These are phyloP conservation scores for Labeo catla DNA, from an alignment of 2,113 vertebrate genomes.

Conservation along the genomic window DNA sequence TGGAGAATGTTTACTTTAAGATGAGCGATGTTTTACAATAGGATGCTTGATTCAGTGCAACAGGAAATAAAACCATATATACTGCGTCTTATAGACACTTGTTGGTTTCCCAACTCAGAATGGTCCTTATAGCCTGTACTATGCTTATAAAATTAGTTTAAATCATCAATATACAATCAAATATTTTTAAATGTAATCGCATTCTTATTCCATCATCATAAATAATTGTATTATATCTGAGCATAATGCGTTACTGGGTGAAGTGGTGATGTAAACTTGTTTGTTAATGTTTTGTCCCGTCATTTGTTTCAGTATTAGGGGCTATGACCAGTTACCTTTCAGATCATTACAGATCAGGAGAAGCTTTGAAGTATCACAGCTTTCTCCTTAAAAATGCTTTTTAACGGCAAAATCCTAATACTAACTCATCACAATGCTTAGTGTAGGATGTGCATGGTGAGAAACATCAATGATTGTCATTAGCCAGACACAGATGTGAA, in stretches of 20 bases:
- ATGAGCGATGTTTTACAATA: not conserved
- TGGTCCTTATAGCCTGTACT: not conserved
- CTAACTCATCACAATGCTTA: not conserved
- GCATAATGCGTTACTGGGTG: not conserved
- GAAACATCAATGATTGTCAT: not conserved
- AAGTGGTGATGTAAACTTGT: not conserved
- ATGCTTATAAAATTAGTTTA: not conserved
- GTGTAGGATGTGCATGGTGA: not conserved
- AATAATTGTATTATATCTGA: not conserved
- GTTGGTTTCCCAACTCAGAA: not conserved
- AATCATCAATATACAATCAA: conserved; percentile 2
- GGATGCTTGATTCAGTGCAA: not conserved
- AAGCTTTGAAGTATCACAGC: not conserved
- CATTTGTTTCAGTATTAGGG: not conserved
- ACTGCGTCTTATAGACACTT: not conserved
- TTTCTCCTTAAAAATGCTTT: not conserved
- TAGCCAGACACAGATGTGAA: not conserved
- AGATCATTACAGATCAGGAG: not conserved
- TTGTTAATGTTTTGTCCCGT: not conserved
- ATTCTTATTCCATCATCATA: not conserved
- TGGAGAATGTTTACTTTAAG: not conserved
- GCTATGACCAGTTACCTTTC: not conserved
- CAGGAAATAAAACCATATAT: not conserved
- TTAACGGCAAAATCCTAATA: not conserved
- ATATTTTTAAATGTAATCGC: not conserved